Evolutionary conservation across 2,113 vertebrate genomes (phyloP), one percentile per base, ranked within the genome.

Genomic region (Hassar affinis): DNA sequence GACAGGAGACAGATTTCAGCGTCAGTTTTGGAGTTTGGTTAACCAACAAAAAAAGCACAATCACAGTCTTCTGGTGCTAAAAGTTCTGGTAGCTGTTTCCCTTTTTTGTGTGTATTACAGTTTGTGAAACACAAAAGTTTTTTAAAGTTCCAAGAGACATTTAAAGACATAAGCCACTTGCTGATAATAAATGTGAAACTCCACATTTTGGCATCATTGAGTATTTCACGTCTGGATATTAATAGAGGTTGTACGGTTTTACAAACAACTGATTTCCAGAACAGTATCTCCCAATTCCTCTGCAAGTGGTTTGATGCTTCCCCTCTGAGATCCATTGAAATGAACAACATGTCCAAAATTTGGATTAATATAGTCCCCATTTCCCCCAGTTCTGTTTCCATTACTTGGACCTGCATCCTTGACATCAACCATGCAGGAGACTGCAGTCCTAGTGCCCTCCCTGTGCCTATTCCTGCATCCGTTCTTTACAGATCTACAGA

Each of bases 201-300:
- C 10, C 20, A 35, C 11, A 18, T 51, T 64, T 75, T 75, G 35
- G 35, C 12, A 33, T 47, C 42, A 49, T 1, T 62, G 12, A 35
- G 18, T 2, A 38, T 38, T 68, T 42, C 61, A 27, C 12, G 15
- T 79, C 6, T 69, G 66, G 64, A 68, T 20, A 69, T 49, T 15
- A 54, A 35, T 2, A 69, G 18, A 30, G 51, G 9, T 54, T 5
- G 30, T 49, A 54, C 49, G 33, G 51, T 18, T 66, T 92, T 92
- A 98, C 87, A 97, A 91, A 83, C 92, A 95, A 86, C 96, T 97
- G 87, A 95, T 95, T 57, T 93, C 93, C 71, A 95, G 86, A 0
- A 91, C 85, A 20, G 86, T 93, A 54, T 94, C 93, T 2, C 56
- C 82, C 0, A 47, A 11, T 7, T 91, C 82, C 57, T 95, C 88